These are phyloP conservation scores for Enteromius unitaeniatus DNA, from an alignment of 2,797 vertebrate species.

Conservation along the genomic window DNA sequence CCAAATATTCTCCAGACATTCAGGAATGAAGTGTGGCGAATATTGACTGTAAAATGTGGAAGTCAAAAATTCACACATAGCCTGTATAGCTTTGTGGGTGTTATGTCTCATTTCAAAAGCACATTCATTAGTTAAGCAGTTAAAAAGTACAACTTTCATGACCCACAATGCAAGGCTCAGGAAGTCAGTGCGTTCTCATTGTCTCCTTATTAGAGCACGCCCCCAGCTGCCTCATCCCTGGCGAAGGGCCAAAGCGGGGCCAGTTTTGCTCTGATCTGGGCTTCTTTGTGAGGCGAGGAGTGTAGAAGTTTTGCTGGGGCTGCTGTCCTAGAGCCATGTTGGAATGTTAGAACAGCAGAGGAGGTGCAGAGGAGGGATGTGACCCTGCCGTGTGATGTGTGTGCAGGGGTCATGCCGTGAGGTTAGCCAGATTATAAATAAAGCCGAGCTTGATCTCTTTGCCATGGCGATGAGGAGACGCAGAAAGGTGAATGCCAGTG, in stretches of 20 bases:
- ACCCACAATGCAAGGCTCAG: slow-evolving; percentile 78
- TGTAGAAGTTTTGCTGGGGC: slow-evolving; percentile 69
- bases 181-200: slow-evolving; percentile 78
- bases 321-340: slow-evolving; percentile 84
- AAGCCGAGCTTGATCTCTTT: slow-evolving; percentile 74
- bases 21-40: neutral
- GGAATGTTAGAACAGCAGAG: slow-evolving; percentile 76
- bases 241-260: slow-evolving; percentile 72
- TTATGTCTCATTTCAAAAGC: slow-evolving; percentile 29
- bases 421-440: slow-evolving; percentile 85
- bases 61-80: neutral
- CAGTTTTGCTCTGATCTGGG: slow-evolving; percentile 77
- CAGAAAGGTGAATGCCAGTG: slow-evolving; percentile 76
- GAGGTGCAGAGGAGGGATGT: slow-evolving; percentile 76
- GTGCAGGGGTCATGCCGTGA: slow-evolving; percentile 75
- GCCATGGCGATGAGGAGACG: slow-evolving; percentile 69
- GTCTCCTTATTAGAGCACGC: slow-evolving; percentile 80
- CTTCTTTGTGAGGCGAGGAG: slow-evolving; percentile 78
- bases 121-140: slow-evolving; percentile 39
- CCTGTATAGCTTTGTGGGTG: slow-evolving; percentile 13
- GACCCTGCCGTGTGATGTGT: slow-evolving; percentile 80
- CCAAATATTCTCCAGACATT: neutral
- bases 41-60: neutral
- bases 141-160: slow-evolving; percentile 35
- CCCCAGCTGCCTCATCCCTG: slow-evolving; percentile 80